Conservation (phyloP, 1,140 invertebrate genomes). For the Lamellibrachia luymesi region DNA sequence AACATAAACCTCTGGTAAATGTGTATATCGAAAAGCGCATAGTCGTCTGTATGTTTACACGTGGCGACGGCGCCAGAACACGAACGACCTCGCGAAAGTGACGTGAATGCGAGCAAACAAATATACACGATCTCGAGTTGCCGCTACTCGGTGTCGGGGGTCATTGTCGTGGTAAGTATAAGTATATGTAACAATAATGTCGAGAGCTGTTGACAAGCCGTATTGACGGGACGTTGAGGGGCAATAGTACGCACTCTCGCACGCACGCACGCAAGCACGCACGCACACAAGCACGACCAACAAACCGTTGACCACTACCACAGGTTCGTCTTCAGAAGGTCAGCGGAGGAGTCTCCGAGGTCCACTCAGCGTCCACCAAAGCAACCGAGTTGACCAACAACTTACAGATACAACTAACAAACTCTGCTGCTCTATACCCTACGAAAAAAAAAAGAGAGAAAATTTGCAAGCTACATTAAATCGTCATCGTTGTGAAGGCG, state of each 20-base stretch:
- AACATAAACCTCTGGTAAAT: background rate
- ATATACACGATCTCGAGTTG: background rate
- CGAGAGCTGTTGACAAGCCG: background rate
- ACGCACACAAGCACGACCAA: background rate
- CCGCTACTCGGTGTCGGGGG: background rate
- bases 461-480: too few species aligned
- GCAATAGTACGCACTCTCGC: too few species aligned
- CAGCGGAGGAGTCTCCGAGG: too few species aligned
- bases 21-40: background rate
- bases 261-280: too few species aligned
- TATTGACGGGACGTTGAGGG: background rate
- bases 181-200: background rate
- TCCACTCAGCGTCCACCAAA: background rate
- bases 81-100: background rate
- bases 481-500: too few species aligned
- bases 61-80: background rate
- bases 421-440: too few species aligned
- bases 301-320: background rate
- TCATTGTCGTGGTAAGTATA: background rate
- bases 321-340: background rate
- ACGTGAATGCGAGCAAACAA: background rate
- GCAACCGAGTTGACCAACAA: too few species aligned
- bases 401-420: too few species aligned
- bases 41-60: background rate
- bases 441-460: too few species aligned